Evolutionary conservation across 2,797 vertebrate genomes (phyloP), one percentile per base, ranked within the genome.

Genomic region (Delichon dasypus): DNA sequence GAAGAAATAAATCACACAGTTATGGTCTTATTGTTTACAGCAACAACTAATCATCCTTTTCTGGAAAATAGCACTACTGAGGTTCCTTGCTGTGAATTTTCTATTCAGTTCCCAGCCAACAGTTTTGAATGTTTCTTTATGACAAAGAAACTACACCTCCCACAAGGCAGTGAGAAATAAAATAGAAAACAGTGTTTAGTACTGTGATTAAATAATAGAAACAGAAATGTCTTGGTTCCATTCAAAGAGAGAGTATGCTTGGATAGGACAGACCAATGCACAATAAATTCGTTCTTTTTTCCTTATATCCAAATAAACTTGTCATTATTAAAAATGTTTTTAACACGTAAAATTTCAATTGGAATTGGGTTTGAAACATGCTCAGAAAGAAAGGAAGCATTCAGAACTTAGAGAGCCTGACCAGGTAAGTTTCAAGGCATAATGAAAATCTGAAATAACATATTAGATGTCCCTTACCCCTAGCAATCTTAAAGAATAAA

Each of bases 131-230:
- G 11, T 25, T 85, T 85, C 40, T 85, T 80, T 78, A 26, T 45
- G 51, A 92, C 50, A 81, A 90, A 51, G 45, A 88, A 91, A 94
- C 86, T 96, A 86, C 73, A 90, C 10, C 8, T 95, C 73, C 73
- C 74, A 84, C 66, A 62, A 90, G 62, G 40, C 16, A 81, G 10
- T 42, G 16, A 47, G 67, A 89, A 82, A 82, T 34, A 85, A 57
- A 95, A 58, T 7, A 45, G 20, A 88, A 77, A 88, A 80, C 29
- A 26, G 11, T 11, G 5, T 62, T 85, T 68, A 78, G 9, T 36
- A 30, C 22, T 78, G 13, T 4, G 3, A 58, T 72, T 83, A 65
- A 78, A 48, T 68, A 50, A 51, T 16, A 54, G 26, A 51, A 80
- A 61, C 22, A 53, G 0, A 75, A 78, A 66, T 23, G 0, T 53